Conservation (phyloP, 2,113 vertebrate species). For the Chaetorhynchus papuensis region DNA sequence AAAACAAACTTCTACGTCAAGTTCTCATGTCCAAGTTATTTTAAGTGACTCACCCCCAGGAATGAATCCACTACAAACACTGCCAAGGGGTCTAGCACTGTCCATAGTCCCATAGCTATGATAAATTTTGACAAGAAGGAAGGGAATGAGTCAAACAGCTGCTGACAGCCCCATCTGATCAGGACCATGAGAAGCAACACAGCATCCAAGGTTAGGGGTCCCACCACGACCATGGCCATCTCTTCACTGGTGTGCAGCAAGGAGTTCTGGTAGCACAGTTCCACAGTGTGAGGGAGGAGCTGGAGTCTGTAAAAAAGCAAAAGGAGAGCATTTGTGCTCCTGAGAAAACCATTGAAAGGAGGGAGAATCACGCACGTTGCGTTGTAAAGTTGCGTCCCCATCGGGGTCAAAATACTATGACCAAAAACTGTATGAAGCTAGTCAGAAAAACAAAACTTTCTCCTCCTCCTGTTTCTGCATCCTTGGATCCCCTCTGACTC, state of each 20-base stretch:
- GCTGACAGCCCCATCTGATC: constrained; percentile 95
- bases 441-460: not conserved
- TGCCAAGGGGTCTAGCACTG: constrained; percentile 91
- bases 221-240: constrained; percentile 82
- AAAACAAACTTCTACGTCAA: constrained; percentile 84
- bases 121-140: constrained; percentile 96
- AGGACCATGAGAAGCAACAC: constrained; percentile 84
- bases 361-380: not conserved
- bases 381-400: not conserved
- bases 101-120: constrained; percentile 92
- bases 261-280: constrained; percentile 88
- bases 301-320: constrained; percentile 75
- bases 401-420: not conserved
- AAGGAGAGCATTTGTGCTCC: not conserved
- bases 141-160: constrained; percentile 87
- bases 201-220: constrained; percentile 87
- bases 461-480: not conserved
- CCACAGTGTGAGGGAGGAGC: constrained; percentile 82
- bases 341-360: not conserved
- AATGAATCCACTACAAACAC: constrained; percentile 89
- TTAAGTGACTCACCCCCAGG: constrained; percentile 98
- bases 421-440: not conserved
- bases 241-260: constrained; percentile 84
- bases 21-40: constrained; percentile 83
- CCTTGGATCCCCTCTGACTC: not conserved